Percentiles rank a stretch among this genome's conserved stretches.
Conservation (phyloP, 2,797 vertebrate species). For the Myiothlypis coronata region DNA sequence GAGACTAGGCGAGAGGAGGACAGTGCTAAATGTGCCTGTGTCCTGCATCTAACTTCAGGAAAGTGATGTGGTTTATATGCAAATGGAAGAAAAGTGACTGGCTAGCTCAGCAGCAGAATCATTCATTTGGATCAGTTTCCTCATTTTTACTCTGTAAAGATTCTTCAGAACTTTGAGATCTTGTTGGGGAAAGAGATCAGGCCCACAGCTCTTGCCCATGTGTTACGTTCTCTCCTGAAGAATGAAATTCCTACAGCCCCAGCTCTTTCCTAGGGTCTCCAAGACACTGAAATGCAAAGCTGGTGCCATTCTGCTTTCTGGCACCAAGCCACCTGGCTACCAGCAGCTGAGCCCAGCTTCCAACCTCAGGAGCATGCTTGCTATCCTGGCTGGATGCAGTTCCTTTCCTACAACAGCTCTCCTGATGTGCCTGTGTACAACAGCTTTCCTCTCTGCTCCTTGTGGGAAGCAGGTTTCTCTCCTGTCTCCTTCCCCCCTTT, state of each 20-base stretch:
- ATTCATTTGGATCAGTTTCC: neutral
- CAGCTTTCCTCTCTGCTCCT: neutral
- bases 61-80: neutral
- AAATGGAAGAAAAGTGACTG: neutral
- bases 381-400: neutral
- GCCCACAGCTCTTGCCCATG: neutral
- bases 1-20: neutral
- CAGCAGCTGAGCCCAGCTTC: neutral
- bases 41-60: neutral
- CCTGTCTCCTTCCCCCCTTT: neutral
- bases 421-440: neutral
- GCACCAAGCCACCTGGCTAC: neutral
- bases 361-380: neutral
- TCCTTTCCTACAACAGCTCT: neutral
- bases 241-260: neutral
- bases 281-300: neutral
- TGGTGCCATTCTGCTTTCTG: neutral
- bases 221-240: neutral
- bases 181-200: neutral
- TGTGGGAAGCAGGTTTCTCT: accelerated
- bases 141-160: neutral
- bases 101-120: neutral
- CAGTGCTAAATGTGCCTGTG: neutral
- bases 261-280: neutral
- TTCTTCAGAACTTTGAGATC: neutral